phyloP scores from a whole-genome alignment of 2,797 vertebrate species.

The Garrulus glandarius region DNA sequence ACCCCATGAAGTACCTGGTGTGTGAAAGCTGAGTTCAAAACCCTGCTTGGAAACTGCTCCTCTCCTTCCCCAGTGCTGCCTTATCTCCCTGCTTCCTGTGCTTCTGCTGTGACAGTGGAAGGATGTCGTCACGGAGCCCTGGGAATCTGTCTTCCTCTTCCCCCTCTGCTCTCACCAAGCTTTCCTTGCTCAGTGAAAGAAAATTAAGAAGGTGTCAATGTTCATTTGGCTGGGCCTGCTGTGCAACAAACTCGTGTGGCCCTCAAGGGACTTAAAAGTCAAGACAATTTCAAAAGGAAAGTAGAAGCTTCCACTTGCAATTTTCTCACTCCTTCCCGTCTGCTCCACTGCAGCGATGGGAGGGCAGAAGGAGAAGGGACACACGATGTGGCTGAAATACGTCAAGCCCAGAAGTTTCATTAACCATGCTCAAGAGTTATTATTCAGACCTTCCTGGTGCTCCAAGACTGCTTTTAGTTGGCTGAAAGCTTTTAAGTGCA shows the following conservation, averaged over 20 bases:
- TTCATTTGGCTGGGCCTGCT: not conserved
- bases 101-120: not conserved
- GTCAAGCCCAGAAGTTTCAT: constrained; percentile 10
- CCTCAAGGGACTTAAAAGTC: not conserved
- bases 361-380: not conserved
- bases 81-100: not conserved
- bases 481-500: constrained; percentile 33
- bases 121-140: not conserved
- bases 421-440: constrained; percentile 25
- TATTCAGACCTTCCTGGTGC: constrained; percentile 26
- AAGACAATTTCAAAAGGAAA: not conserved
- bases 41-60: not conserved
- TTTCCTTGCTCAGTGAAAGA: not conserved
- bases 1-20: rapidly evolving
- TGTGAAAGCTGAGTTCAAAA: not conserved
- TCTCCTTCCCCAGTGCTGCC: not conserved
- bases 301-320: not conserved
- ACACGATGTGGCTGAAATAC: not conserved
- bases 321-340: not conserved
- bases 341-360: rapidly evolving
- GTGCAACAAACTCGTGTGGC: rapidly evolving
- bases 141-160: rapidly evolving
- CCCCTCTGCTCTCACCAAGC: rapidly evolving
- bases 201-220: not conserved
- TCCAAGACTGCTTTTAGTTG: constrained; percentile 38